Percentiles rank a stretch among this genome's conserved stretches.
phyloP scores from a whole-genome alignment of 2,113 vertebrate species.

The Uria lomvia region DNA sequence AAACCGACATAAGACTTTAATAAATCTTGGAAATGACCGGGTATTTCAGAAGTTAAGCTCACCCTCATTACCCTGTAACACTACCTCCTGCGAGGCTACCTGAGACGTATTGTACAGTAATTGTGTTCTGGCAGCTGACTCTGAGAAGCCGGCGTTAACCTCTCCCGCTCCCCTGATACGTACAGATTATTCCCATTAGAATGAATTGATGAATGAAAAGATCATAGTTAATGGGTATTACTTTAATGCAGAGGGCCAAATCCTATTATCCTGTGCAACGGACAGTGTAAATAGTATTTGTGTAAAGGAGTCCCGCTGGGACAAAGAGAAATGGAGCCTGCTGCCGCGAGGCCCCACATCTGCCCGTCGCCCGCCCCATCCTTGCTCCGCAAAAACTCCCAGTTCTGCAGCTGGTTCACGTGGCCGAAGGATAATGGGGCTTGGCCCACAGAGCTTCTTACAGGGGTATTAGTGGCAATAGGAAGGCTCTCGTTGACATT shows the following conservation, averaged over 20 bases:
- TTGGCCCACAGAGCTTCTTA: background rate
- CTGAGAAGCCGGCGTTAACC: background rate
- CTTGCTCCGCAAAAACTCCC: background rate
- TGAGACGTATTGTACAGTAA: background rate
- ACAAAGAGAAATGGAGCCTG: background rate
- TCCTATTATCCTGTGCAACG: constrained; percentile 48
- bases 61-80: constrained; percentile 45
- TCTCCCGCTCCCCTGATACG: background rate
- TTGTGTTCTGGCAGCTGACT: constrained; percentile 29
- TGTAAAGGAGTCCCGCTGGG: background rate
- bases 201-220: constrained; percentile 53
- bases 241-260: constrained; percentile 50
- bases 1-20: background rate
- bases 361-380: rapidly evolving
- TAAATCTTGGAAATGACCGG: constrained; percentile 17
- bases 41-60: constrained; percentile 47
- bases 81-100: constrained; percentile 37
- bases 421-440: background rate
- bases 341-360: background rate
- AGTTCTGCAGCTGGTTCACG: background rate
- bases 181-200: constrained; percentile 48
- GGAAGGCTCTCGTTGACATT: background rate
- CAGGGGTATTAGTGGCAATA: background rate
- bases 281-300: constrained; percentile 15
- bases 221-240: constrained; percentile 57